These are phyloP conservation scores for Eriocheir sinensis DNA, from an alignment of 1,140 invertebrate genomes.

Conservation along the genomic window DNA sequence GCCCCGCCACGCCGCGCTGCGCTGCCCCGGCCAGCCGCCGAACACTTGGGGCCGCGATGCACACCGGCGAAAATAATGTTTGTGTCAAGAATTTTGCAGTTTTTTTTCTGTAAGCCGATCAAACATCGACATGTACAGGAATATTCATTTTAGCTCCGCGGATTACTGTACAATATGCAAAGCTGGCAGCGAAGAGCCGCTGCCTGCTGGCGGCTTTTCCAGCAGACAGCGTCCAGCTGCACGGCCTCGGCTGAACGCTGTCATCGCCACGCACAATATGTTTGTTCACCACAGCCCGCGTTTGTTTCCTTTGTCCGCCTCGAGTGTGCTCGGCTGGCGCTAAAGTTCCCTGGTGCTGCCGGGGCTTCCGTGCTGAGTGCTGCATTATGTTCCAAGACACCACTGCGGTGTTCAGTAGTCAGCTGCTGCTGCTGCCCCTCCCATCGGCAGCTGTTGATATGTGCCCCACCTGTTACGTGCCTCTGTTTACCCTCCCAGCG, in stretches of 20 bases:
- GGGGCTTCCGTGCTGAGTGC: no score
- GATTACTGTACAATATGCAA: slow-evolving; percentile 56
- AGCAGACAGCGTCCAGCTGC: background rate
- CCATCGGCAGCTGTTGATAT: no score
- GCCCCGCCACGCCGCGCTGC: background rate
- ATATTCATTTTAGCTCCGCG: slow-evolving; percentile 45
- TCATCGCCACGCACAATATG: background rate
- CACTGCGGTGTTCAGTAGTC: no score
- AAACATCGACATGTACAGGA: slow-evolving; percentile 46
- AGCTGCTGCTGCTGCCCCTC: no score
- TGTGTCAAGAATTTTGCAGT: slow-evolving; percentile 44
- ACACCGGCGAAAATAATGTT: slow-evolving; percentile 28
- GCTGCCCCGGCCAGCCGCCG: background rate
- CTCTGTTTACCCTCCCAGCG: no score
- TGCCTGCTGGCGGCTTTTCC: background rate
- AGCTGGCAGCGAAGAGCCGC: background rate
- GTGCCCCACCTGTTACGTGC: no score
- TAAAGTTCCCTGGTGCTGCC: no score
- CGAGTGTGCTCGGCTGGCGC: no score
- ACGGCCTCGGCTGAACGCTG: background rate
- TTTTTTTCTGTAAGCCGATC: slow-evolving; percentile 28
- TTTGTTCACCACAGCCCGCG: no score
- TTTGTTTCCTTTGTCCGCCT: no score
- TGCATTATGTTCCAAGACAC: no score
- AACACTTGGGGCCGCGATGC: background rate